phyloP scores from a whole-genome alignment of 92 coral and sea anemone species.

The Phenganax marumi region DNA sequence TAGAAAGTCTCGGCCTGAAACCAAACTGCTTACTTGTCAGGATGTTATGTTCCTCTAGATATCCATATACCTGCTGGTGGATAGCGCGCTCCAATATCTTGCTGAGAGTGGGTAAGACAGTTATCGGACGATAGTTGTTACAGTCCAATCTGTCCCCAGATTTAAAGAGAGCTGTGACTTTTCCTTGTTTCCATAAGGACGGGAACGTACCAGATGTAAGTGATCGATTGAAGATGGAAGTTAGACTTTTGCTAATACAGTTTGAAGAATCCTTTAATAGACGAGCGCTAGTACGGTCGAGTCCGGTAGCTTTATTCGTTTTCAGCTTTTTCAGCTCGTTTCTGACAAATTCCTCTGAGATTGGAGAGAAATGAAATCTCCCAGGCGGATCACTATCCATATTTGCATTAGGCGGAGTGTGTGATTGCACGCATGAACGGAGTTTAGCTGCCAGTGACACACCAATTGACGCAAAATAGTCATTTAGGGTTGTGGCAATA shows the following conservation, averaged over 20 bases:
- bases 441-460: not conserved
- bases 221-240: constrained; percentile 35
- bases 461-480: constrained; percentile 17
- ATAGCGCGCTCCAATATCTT: constrained; percentile 31
- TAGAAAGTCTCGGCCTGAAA: too few relatives aligned
- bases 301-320: constrained; percentile 49
- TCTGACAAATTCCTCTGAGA: constrained; percentile 31
- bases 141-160: constrained; percentile 6
- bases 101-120: constrained; percentile 22
- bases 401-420: too few relatives aligned
- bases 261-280: constrained; percentile 39
- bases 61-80: constrained; percentile 26
- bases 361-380: constrained; percentile 19
- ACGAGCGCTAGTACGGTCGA: constrained; percentile 31
- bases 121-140: constrained; percentile 28
- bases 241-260: constrained; percentile 31
- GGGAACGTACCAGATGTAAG: constrained; percentile 17
- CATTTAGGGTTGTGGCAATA: constrained; percentile 6
- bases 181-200: constrained; percentile 29
- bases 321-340: constrained; percentile 29
- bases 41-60: constrained; percentile 34
- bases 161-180: constrained; percentile 13
- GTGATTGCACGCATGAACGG: not conserved
- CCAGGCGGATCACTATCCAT: not conserved
- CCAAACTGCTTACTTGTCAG: too few relatives aligned